Evolutionary conservation across 2,113 vertebrate species (phyloP), one percentile per base, ranked within the genome.

Genomic region (Onychostruthus taczanowskii): DNA sequence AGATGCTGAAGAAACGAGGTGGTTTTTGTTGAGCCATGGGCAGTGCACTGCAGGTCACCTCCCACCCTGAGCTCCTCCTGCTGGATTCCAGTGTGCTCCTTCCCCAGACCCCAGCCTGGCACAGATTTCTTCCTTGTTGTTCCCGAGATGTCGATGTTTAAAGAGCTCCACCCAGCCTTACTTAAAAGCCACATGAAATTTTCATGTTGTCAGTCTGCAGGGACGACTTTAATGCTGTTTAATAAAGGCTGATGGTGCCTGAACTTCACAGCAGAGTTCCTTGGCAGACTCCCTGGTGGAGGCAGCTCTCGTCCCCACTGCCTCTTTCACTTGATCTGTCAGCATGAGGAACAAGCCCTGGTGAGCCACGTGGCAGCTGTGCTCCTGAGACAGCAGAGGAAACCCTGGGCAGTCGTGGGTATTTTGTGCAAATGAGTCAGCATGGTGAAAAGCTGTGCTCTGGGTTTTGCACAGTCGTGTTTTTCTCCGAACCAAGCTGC

Each of bases 101-200:
- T 59, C 66, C 82, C 6, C 5, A 16, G 4, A 49, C 24, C 50
- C 50, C 18, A 26, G 52, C 47, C 47, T 56, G 53, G 53, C 81
- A 81, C 43, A 26, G 44, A 72, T 68, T 82, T 68, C 73, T 31
- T 68, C 66, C 73, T 30, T 2, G 1, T 16, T 50, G 33, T 66
- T 87, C 74, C 59, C 6, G 2, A 74, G 64, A 72, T 22, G 68
- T 3, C 24, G 66, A 64, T 61, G n/a, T 59, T 94, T 82, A 70
- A 84, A 69, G 83, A 66, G 47, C 64, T 89, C 80, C 16, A 2
- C 81, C 84, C 84, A 47, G 69, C 41, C 69, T 67, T 55, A 72
- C 77, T 84, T 87, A 61, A 94, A 91, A 94, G 49, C 49, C 87
- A 72, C 69, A 72, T 84, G 70, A 93, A 91, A 91, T 94, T 78